Evolutionary conservation across 2,888 invertebrate species (phyloP).

Genomic region (Aquatica leii): DNA sequence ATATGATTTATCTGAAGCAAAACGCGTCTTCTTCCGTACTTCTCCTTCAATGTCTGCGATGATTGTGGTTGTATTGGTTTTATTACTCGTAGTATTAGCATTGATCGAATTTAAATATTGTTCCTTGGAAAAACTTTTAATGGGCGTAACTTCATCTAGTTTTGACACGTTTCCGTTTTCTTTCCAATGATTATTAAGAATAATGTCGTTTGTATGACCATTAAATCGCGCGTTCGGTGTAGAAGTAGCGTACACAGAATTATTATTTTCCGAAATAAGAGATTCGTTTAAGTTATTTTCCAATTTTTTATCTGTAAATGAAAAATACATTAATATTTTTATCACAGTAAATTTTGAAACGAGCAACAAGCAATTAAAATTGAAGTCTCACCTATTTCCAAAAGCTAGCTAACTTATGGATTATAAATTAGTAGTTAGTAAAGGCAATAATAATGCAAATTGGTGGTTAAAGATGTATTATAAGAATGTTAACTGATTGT

Average conservation of each 20-base stretch:
- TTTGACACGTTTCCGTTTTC: constrained; percentile 44
- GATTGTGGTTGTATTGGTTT: constrained; percentile 57
- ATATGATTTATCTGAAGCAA: constrained; percentile 70
- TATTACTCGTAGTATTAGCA: constrained; percentile 52
- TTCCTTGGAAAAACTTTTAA: constrained; percentile 53
- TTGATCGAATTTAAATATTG: constrained; percentile 59
- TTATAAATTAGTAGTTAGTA: background rate
- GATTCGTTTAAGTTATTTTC: constrained; percentile 26
- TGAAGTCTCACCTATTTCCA: constrained; percentile 25
- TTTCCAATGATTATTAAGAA: constrained; percentile 57
- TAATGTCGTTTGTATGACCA: constrained; percentile 49
- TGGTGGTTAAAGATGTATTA: too few species aligned
- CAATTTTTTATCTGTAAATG: constrained; percentile 37
- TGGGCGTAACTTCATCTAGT: constrained; percentile 47
- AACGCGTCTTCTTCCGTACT: constrained; percentile 56
- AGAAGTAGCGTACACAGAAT: constrained; percentile 58
- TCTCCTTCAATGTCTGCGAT: constrained; percentile 60
- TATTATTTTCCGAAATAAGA: constrained; percentile 52
- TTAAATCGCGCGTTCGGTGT: constrained; percentile 58
- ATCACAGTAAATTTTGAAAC: background rate
- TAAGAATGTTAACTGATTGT: constrained; percentile 50
- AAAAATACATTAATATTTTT: background rate
- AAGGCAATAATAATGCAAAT: constrained; percentile 34
- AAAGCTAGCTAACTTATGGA: too few species aligned
- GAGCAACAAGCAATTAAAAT: background rate